Evolutionary conservation across 35 echinoderm and acorn worm genomes (phyloP).

Genomic region (Diadema setosum): DNA sequence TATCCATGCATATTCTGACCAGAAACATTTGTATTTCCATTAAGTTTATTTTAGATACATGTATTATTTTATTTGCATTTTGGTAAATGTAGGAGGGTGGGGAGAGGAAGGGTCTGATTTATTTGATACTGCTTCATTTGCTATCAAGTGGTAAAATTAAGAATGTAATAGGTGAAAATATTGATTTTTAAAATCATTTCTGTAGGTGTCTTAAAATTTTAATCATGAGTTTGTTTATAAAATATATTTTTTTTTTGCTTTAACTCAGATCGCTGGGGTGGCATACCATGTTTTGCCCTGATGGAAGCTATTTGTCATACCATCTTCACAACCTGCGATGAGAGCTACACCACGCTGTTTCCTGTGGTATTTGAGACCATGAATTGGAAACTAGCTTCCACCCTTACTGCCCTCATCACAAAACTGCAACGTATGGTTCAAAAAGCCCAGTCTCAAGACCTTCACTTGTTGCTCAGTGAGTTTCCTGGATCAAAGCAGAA

Average conservation of each 20-base stretch:
- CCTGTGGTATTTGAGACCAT: background rate
- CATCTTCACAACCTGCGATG: background rate
- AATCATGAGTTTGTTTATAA: background rate
- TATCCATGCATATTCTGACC: too few species aligned
- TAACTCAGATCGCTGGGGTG: background rate
- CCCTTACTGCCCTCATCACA: background rate
- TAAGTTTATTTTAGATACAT: too few species aligned
- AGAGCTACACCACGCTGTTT: background rate
- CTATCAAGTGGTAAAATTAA: background rate
- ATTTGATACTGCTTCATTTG: background rate
- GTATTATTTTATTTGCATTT: too few species aligned
- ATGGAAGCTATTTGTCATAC: background rate
- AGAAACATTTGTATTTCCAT: too few species aligned
- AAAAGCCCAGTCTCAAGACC: background rate
- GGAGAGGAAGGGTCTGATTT: background rate
- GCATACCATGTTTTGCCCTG: background rate
- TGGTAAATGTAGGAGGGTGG: too few species aligned
- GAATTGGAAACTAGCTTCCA: background rate
- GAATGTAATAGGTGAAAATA: background rate
- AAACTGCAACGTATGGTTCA: background rate
- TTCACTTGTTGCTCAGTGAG: background rate
- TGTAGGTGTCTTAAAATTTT: background rate
- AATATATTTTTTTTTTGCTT: background rate
- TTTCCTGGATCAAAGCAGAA: background rate
- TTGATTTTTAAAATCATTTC: background rate